Percentiles rank a stretch among this genome's conserved stretches.
phyloP scores from a whole-genome alignment of 2,888 invertebrate species.

The Cenopis cana region DNA sequence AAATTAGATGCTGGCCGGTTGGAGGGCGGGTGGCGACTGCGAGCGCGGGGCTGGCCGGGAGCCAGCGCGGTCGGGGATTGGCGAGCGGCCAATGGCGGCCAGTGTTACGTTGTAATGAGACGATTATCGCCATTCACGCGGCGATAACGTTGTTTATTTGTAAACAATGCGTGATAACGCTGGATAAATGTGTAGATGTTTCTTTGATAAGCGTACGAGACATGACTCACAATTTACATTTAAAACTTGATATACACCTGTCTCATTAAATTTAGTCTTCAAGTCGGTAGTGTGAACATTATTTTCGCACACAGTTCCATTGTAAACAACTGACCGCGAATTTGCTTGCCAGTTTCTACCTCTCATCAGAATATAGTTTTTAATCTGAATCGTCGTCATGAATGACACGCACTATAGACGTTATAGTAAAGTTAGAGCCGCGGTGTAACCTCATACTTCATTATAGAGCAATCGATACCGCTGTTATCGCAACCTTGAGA shows the following conservation, averaged over 20 bases:
- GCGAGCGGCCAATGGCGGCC: conserved; percentile 60
- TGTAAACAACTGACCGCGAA: not conserved
- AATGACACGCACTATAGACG: too few species aligned
- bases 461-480: conserved; percentile 8
- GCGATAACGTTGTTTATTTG: conserved; percentile 73
- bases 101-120: conserved; percentile 51
- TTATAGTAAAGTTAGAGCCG: too few species aligned
- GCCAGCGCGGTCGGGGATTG: conserved; percentile 55
- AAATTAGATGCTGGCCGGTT: conserved; percentile 27
- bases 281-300: not conserved
- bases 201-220: not conserved
- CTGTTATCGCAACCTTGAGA: conserved; percentile 20
- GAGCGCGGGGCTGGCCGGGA: conserved; percentile 16
- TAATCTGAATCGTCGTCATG: too few species aligned
- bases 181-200: conserved; percentile 23
- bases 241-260: not conserved
- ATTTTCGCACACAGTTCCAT: not conserved
- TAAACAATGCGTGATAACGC: conserved; percentile 72
- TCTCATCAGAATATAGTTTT: too few species aligned
- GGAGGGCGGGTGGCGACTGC: conserved; percentile 57
- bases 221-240: conserved; percentile 17
- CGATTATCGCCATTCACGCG: conserved; percentile 59
- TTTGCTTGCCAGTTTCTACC: not conserved
- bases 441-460: conserved; percentile 2
- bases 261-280: conserved; percentile 5